phyloP scores from a whole-genome alignment of 1,140 invertebrate species.

The Conopomorpha cramerella region DNA sequence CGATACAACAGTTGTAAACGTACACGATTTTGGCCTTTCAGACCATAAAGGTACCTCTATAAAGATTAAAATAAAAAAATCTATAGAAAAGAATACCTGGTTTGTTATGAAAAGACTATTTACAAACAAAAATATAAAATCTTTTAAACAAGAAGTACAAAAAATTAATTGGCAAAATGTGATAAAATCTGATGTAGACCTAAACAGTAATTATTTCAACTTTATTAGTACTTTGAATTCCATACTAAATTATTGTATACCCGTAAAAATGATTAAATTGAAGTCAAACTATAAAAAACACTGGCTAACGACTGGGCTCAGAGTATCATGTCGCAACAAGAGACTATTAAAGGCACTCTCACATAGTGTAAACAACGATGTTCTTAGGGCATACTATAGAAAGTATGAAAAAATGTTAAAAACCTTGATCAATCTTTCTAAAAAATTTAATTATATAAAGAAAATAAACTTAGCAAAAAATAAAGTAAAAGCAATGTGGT shows the following conservation, averaged over 20 bases:
- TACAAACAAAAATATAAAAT: slow-evolving; percentile 7
- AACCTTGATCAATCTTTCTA: neutral
- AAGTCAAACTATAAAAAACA: slow-evolving; percentile 7
- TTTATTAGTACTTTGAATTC: slow-evolving; percentile 5
- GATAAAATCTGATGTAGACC: slow-evolving; percentile 4
- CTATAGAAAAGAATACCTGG: slow-evolving; percentile 2
- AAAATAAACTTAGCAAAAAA: neutral
- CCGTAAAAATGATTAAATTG: slow-evolving; percentile 9
- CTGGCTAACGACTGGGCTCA: slow-evolving; percentile 12
- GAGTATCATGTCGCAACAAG: slow-evolving; percentile 14
- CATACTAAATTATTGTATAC: slow-evolving; percentile 9
- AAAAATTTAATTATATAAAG: neutral
- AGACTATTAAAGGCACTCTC: slow-evolving; percentile 6
- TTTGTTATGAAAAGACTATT: slow-evolving; percentile 8
- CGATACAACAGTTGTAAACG: neutral
- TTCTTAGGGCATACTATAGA: slow-evolving; percentile 1
- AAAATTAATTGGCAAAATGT: slow-evolving; percentile 8
- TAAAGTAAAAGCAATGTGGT: neutral
- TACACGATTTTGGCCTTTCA: slow-evolving; percentile 6
- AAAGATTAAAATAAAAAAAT: neutral
- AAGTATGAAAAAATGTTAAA: neutral
- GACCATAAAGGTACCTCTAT: slow-evolving; percentile 1
- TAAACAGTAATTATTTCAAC: slow-evolving; percentile 5
- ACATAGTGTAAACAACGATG: neutral
- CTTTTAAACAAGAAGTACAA: slow-evolving; percentile 9